These are phyloP conservation scores for Lacerta bilineata DNA, from an alignment of 2,797 vertebrate species.

Conservation along the genomic window DNA sequence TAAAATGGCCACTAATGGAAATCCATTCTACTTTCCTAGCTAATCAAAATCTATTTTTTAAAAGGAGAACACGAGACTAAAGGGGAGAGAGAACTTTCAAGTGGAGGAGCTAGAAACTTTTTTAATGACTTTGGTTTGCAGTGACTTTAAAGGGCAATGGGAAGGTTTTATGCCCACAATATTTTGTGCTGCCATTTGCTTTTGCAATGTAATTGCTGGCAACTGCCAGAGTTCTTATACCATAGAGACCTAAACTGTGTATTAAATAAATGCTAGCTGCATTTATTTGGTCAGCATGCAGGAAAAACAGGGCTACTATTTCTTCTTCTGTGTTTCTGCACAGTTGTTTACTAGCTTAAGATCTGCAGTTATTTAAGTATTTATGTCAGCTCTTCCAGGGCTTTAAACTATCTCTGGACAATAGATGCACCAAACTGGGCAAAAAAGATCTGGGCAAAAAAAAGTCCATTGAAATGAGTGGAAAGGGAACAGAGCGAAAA, in stretches of 20 bases:
- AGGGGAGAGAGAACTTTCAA: constrained; percentile 9
- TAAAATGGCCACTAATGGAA: constrained; percentile 3
- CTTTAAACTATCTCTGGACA: not conserved
- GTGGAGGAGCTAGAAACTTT: constrained; percentile 20
- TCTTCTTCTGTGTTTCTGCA: not conserved
- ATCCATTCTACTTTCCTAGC: constrained; percentile 18
- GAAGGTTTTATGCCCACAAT: constrained; percentile 24
- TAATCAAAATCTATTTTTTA: constrained; percentile 30
- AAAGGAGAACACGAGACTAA: constrained; percentile 6
- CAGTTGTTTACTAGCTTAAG: constrained; percentile 25
- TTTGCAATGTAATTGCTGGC: constrained; percentile 36
- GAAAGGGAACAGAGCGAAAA: not conserved
- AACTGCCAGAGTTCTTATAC: constrained; percentile 28
- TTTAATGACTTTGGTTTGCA: constrained; percentile 40
- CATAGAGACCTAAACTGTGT: constrained; percentile 20
- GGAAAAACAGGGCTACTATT: not conserved
- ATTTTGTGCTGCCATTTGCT: constrained; percentile 41
- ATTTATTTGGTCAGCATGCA: constrained; percentile 32
- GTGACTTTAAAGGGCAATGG: constrained; percentile 2
- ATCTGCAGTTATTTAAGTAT: not conserved
- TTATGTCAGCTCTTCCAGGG: not conserved
- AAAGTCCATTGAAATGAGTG: not conserved
- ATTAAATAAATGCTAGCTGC: constrained; percentile 25
- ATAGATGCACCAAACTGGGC: not conserved
- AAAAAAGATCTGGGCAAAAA: not conserved